phyloP scores from a whole-genome alignment of 2,888 invertebrate genomes.

The Eupithecia subfuscata region DNA sequence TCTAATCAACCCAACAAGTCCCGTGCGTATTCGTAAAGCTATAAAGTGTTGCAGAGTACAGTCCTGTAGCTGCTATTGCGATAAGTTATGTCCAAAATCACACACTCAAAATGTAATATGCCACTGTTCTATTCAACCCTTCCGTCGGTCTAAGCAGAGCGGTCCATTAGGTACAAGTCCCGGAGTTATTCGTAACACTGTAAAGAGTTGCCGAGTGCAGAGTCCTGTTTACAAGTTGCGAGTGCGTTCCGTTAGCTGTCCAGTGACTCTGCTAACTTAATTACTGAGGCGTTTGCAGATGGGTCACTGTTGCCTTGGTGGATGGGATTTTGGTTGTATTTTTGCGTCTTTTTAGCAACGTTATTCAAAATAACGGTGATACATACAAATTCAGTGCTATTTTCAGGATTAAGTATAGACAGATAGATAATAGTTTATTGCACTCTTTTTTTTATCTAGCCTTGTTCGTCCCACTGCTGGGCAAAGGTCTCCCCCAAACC shows the following conservation, averaged over 20 bases:
- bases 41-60: constrained; percentile 66
- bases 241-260: constrained; percentile 58
- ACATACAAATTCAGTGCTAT: background rate
- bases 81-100: too few species aligned
- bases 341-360: background rate
- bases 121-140: background rate
- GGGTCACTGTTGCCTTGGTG: constrained; percentile 19
- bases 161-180: constrained; percentile 79
- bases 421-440: too few species aligned
- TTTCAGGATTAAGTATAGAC: background rate
- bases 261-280: constrained; percentile 62
- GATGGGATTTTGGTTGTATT: background rate
- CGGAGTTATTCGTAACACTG: constrained; percentile 77
- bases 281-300: constrained; percentile 50
- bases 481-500: too few species aligned
- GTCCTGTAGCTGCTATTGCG: too few species aligned
- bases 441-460: too few species aligned
- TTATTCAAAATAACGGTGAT: background rate
- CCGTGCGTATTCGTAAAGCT: constrained; percentile 76
- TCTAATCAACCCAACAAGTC: constrained; percentile 54
- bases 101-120: background rate
- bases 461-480: too few species aligned
- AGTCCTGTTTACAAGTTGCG: constrained; percentile 68
- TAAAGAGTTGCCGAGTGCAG: constrained; percentile 74
- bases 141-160: constrained; percentile 66